A percentile compares a stretch with the other conserved stretches of the same genome.
Conservation (phyloP, 1,140 invertebrate species). For the Pseudobourletiella spinata region DNA sequence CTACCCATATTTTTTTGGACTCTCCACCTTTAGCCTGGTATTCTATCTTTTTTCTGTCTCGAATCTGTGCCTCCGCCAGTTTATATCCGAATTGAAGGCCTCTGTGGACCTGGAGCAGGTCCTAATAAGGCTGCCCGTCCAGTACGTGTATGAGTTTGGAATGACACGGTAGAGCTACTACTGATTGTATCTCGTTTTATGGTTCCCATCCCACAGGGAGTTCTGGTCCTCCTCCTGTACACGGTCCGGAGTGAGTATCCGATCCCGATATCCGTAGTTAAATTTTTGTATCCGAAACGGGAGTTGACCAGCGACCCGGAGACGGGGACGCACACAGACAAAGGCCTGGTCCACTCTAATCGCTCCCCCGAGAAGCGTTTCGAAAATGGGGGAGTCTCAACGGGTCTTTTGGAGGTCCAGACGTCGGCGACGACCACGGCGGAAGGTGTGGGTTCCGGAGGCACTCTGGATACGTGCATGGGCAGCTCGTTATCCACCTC, state of each 20-base stretch:
- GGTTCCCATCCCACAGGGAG: slow-evolving; percentile 22
- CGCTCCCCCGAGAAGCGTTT: slow-evolving; percentile 8
- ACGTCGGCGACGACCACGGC: background rate
- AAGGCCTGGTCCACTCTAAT: background rate
- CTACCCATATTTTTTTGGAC: slow-evolving; percentile 27
- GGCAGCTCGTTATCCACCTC: slow-evolving; percentile 13
- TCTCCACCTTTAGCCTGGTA: slow-evolving; percentile 18
- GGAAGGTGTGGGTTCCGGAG: background rate
- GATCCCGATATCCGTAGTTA: slow-evolving; percentile 13
- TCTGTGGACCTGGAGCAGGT: no score
- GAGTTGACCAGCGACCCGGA: slow-evolving; percentile 11
- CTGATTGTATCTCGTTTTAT: no score
- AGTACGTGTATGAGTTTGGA: no score
- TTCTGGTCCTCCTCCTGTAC: slow-evolving; percentile 23
- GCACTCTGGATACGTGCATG: slow-evolving; percentile 13
- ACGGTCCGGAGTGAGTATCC: slow-evolving; percentile 29
- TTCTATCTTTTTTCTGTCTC: no score
- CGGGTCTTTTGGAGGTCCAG: slow-evolving; percentile 10
- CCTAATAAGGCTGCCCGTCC: no score
- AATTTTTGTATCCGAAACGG: background rate
- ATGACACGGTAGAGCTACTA: no score
- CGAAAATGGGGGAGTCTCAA: slow-evolving; percentile 15
- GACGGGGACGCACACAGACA: background rate
- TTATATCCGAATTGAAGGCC: no score
- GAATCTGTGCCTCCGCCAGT: no score